phyloP scores from a whole-genome alignment of 2,797 vertebrate species.

The Melanotaenia pygmaea region DNA sequence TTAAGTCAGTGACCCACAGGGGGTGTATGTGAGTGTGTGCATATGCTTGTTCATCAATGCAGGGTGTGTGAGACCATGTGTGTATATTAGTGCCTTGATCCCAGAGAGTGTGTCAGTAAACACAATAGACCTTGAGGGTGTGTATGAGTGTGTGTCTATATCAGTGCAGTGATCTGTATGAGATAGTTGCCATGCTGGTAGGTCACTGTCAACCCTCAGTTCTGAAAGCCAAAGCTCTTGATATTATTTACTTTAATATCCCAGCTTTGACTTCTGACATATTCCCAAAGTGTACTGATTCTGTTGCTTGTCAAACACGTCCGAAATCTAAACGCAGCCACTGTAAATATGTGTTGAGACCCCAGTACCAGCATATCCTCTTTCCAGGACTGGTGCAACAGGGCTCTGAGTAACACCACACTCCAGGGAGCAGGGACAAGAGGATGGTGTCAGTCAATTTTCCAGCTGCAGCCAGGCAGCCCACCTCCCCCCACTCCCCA shows the following conservation, averaged over 20 bases:
- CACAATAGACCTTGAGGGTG: constrained; percentile 72
- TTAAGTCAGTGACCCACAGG: constrained; percentile 78
- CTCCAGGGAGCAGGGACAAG: constrained; percentile 54
- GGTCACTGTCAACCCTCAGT: constrained; percentile 48
- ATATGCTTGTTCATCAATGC: constrained; percentile 76
- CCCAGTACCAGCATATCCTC: constrained; percentile 42
- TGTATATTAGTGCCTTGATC: constrained; percentile 73
- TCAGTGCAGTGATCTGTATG: constrained; percentile 70
- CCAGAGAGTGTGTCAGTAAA: constrained; percentile 65
- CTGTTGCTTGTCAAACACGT: constrained; percentile 19
- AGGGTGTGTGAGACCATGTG: constrained; percentile 73
- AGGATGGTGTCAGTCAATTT: constrained; percentile 68
- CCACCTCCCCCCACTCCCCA: constrained; percentile 15
- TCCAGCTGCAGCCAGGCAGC: constrained; percentile 59
- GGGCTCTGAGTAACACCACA: constrained; percentile 35
- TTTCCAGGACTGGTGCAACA: constrained; percentile 40
- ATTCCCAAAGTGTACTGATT: constrained; percentile 44
- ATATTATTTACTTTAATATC: background rate
- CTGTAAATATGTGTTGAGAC: constrained; percentile 44
- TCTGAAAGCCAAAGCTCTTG: constrained; percentile 30
- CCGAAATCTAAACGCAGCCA: constrained; percentile 14
- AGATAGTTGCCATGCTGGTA: constrained; percentile 66
- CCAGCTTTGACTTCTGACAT: constrained; percentile 16
- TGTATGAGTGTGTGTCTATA: constrained; percentile 54
- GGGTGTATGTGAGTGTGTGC: constrained; percentile 69